Evolutionary conservation across 2,888 invertebrate genomes (phyloP), one percentile per base, ranked within the genome.

Genomic region (Mythimna pallens): DNA sequence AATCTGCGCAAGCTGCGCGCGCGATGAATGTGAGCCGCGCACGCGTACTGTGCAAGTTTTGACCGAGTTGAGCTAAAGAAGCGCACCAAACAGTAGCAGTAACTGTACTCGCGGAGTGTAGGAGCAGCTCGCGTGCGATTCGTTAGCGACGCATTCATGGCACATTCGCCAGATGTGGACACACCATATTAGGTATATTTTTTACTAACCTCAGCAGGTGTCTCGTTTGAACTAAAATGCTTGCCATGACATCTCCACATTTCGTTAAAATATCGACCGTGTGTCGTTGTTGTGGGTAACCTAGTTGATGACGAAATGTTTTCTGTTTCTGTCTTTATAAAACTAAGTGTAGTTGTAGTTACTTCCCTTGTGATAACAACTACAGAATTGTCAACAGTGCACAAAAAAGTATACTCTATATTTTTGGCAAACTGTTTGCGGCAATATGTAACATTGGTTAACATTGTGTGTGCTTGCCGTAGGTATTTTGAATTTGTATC

Each of bases 401-500:
- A 84, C 54, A 79, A 47, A 59, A 70, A 70, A 30, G 65, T 57
- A 61, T 43, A 64, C 17, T 77, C 65, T 7, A 62, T 1, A 22
- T 22, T 12, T 17, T 54, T 43, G 34, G 40, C 12, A 17, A 78
- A 70, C 50, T 76, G 66, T 9, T 52, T 34, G 9, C 57, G 55
- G 50, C 82, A 78, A 34, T 73, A 73, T 8, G 74, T n/a, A 17
- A 17, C 64, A 12, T 77, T 73, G 3, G 74, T 68, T 63, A 82
- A 54, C 12, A 84, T 25, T 57, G 73, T 72, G 22, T 62, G 52
- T 10, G 75, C 76, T 75, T 76, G 71, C 57, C 58, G 73, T 30
- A 84, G 30, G 36, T 72, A 78, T 50, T 55, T 22, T 17, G 80
- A 72, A 64, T 82, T 84, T 0, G 64, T n/a, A 52, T 84, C 81